Evolutionary conservation across 2,888 invertebrate genomes (phyloP), one percentile per base, ranked within the genome.

Genomic region (Ecliptopera silaceata): DNA sequence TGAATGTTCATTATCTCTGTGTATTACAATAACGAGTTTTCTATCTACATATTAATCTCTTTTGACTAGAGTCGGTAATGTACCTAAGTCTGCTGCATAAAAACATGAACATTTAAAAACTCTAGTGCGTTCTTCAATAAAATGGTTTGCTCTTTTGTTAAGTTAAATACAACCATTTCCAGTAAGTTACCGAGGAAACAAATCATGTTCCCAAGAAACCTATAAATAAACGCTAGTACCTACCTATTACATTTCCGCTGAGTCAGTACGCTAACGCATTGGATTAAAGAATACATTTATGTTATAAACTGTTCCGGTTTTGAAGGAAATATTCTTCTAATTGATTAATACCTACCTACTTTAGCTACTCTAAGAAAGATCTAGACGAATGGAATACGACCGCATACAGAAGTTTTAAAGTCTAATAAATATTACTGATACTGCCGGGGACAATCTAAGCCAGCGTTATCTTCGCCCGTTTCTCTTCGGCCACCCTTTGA

Each of bases 241-340:
- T 43, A 32, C 12, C 13, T 47, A 43, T 49, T 42, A 43, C 32
- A 42, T 46, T 49, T 43, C 52, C 45, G 51, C 15, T 41, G 44
- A 50, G 47, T 12, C n/a, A n/a, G n/a, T n/a, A n/a, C n/a, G n/a
- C n/a, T n/a, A n/a, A n/a, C n/a, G n/a, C n/a, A n/a, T n/a, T n/a
- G n/a, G 18, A 20, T 26, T 46, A 53, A 49, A 32, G 13, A 34
- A 36, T 43, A 38, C 58, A 38, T 63, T 56, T 56, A n/a, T 29
- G 56, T 43, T 57, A 56, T 45, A 46, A 55, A 22, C 41, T 36
- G 47, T 50, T 52, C 48, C 49, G 42, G 57, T 59, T 59, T 54
- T 58, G 58, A 48, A 63, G 60, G n/a, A n/a, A n/a, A 44, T 44
- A 59, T 59, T 55, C 32, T 46, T 50, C 36, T 63, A 56, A 63